Evolutionary conservation across 2,113 vertebrate genomes (phyloP), one percentile per base, ranked within the genome.

Genomic region (Rynchops niger): DNA sequence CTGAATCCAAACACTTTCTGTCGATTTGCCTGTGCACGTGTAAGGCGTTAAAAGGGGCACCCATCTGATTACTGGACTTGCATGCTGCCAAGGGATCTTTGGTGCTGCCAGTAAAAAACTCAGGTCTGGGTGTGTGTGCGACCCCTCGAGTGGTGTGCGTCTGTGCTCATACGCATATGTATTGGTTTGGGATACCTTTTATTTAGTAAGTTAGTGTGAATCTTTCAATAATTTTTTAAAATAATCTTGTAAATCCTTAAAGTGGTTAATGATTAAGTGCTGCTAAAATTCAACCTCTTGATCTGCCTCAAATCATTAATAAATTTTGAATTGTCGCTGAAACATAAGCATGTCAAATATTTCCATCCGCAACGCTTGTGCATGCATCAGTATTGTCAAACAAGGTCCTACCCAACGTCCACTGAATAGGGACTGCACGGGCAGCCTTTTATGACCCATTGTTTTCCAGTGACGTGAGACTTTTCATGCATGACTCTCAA

Each of bases 371-470:
- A 5, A 32, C 30, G 23, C 30, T 66, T 23, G 30, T 45, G 23
- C 12, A 16, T 17, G 26, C 20, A 23, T 26, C 32, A 38, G 10
- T 50, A 3, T 58, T 63, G 11, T 52, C 34, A 61, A 42, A 49
- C 26, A n/a, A 9, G 34, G 27, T 65, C 49, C 19, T 88, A 9
- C 56, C 73, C 36, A 0, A 3, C 1, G 25, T n/a, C 62, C 34
- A 9, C 47, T 1, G 2, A 30, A 65, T 10, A 58, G 45, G 22
- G 40, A n/a, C 9, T 88, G 36, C 0, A 0, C 12, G 55, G 32
- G 19, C 27, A 25, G 29, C n/a, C 9, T 71, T 86, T 53, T 53
- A 15, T 11, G 36, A 49, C 5, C 32, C 15, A 1, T 15, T 55
- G 20, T 58, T 74, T 74, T 91, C 49, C 50, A 61, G 32, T 42